Percentiles rank a stretch among this genome's conserved stretches.
These are phyloP conservation scores for Deroplatys truncata DNA, from an alignment of 2,888 invertebrate genomes.

Conservation along the genomic window DNA sequence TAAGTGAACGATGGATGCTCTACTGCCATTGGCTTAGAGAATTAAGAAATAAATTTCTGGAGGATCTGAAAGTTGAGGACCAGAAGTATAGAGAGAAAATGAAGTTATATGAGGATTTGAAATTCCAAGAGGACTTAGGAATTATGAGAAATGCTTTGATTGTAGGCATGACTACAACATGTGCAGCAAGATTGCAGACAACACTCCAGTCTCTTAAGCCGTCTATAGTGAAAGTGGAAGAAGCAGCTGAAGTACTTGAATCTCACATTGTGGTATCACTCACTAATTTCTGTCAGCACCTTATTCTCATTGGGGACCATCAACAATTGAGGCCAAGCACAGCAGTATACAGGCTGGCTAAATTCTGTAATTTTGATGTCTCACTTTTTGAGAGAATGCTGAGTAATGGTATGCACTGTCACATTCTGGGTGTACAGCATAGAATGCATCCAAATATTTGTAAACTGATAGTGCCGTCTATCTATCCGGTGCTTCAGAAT, in stretches of 20 bases:
- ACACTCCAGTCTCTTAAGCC: constrained; percentile 58
- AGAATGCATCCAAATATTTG: constrained; percentile 70
- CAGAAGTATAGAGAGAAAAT: background rate
- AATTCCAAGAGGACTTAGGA: constrained; percentile 54
- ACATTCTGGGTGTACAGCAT: constrained; percentile 62
- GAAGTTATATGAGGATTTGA: constrained; percentile 51
- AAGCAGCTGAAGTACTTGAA: constrained; percentile 85
- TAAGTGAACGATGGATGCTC: constrained; percentile 1
- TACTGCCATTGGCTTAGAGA: background rate
- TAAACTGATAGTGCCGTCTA: constrained; percentile 54
- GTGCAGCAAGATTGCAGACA: constrained; percentile 64
- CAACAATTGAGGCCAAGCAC: constrained; percentile 73
- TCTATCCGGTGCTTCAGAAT: constrained; percentile 62
- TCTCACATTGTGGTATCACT: constrained; percentile 77
- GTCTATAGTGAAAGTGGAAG: constrained; percentile 75
- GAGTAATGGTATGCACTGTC: constrained; percentile 57
- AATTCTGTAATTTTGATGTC: constrained; percentile 63
- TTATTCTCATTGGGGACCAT: constrained; percentile 86
- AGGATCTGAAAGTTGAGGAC: background rate
- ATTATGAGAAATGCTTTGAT: constrained; percentile 53
- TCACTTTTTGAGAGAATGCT: constrained; percentile 82
- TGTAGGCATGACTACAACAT: constrained; percentile 73
- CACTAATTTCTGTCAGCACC: constrained; percentile 67
- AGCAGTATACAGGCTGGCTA: constrained; percentile 63
- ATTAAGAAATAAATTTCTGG: background rate